Evolutionary conservation across 2,888 invertebrate genomes (phyloP), one percentile per base, ranked within the genome.

Genomic region (Cylindroiulus punctatus): DNA sequence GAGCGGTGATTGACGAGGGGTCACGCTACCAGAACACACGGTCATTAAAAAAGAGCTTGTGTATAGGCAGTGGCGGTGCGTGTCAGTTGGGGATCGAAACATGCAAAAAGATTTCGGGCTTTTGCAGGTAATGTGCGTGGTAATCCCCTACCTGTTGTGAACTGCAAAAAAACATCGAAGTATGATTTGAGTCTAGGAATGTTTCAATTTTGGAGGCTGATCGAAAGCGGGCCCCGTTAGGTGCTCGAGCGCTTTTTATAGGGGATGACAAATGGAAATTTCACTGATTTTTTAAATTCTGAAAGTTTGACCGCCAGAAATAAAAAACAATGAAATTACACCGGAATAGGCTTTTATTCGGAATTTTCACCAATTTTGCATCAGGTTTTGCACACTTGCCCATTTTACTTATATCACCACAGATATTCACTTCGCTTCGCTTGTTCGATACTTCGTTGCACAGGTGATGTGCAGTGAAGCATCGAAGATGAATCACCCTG

Each of bases 221-320:
- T 76, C 76, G 76, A 32, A 30, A 76, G 76, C 65, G n/a, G 65
- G 12, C 65, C 65, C 65, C 65, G 65, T 65, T 65, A 65, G n/a
- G 65, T 3, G 10, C 65, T 12, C 10, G n/a, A n/a, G n/a, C n/a
- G 52, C 26, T 65, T 26, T 76, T 52, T 52, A 52, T n/a, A 52
- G n/a, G n/a, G 30, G 26, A 76, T 65, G 65, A 65, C 65, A 26
- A 26, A 30, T 30, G 12, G 30, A 76, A 76, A 30, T 30, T 76
- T 12, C 30, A 30, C 7, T 14, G 30, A 52, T 52, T 12, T 26
- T 26, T 26, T 26, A 2, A 4, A 17, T 76, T 2, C 17, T 76
- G 12, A n/a, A 52, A 52, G 52, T 22, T 22, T 22, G 22, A 8
- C 22, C 12, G 19, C 22, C 57, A 22, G 22, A 65, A 65, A 22